Conservation (phyloP, 2,888 invertebrate species). For the Oscheius sp. region DNA sequence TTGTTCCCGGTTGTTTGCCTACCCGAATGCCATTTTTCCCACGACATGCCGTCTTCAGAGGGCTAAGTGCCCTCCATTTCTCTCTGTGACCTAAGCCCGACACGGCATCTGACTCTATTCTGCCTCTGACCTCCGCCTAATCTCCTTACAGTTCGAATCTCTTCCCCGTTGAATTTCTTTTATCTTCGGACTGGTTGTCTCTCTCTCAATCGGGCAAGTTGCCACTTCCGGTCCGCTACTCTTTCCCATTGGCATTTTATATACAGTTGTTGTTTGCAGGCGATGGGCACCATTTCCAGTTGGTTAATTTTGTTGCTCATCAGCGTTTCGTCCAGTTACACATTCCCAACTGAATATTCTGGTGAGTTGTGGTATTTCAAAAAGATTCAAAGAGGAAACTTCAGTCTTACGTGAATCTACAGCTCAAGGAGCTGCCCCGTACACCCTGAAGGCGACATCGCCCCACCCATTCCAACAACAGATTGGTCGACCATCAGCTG, state of each 20-base stretch:
- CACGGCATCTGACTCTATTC: too few species aligned
- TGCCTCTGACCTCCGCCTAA: background rate
- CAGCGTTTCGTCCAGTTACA: background rate
- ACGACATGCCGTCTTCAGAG: too few species aligned
- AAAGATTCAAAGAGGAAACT: background rate
- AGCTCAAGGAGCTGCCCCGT: conserved; percentile 21
- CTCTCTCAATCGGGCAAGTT: background rate
- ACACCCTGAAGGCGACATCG: conserved; percentile 10
- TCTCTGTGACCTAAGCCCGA: too few species aligned
- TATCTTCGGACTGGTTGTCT: background rate
- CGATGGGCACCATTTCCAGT: background rate
- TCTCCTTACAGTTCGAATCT: background rate
- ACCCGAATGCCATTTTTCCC: too few species aligned
- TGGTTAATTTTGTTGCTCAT: conserved; percentile 13
- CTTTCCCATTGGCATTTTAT: background rate
- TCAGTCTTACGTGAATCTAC: conserved; percentile 21
- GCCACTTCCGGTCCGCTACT: background rate
- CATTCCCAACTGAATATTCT: conserved; percentile 28
- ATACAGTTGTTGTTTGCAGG: background rate
- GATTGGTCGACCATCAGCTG: conserved; percentile 25
- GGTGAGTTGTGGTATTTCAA: background rate
- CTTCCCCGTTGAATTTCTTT: background rate
- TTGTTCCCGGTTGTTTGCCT: too few species aligned
- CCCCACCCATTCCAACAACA: conserved; percentile 32
- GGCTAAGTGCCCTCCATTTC: too few species aligned